Conservation (phyloP, 2,797 vertebrate genomes). For the Thamnophis elegans region DNA sequence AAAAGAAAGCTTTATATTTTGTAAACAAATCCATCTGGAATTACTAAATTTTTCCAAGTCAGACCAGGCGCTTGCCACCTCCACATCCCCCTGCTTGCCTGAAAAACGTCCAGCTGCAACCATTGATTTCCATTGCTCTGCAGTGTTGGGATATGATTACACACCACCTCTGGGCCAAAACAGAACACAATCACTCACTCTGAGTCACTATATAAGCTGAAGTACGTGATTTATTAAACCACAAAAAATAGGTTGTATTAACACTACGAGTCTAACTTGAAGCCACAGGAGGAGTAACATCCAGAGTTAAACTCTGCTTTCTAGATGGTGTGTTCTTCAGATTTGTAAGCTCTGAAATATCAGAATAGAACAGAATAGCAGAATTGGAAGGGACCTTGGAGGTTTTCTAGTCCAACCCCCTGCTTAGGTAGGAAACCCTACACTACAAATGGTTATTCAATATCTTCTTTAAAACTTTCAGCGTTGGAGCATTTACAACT, state of each 20-base stretch:
- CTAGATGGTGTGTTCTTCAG: slow-evolving; percentile 43
- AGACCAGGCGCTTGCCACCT: slow-evolving; percentile 54
- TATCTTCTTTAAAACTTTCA: too few relatives aligned
- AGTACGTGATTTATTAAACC: slow-evolving; percentile 71
- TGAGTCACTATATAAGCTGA: slow-evolving; percentile 73
- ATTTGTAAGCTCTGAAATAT: slow-evolving; percentile 48
- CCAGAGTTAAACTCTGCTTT: slow-evolving; percentile 54
- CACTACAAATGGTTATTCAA: too few relatives aligned
- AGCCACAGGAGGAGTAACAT: slow-evolving; percentile 57
- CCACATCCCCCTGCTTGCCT: slow-evolving; percentile 55
- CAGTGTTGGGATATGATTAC: slow-evolving; percentile 62
- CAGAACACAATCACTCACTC: slow-evolving; percentile 69
- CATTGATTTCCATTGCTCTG: slow-evolving; percentile 63
- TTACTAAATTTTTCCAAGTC: slow-evolving; percentile 52
- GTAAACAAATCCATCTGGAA: slow-evolving; percentile 73
- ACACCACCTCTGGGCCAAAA: slow-evolving; percentile 63
- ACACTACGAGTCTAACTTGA: slow-evolving; percentile 60
- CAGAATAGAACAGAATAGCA: too few relatives aligned
- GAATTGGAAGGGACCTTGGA: too few relatives aligned
- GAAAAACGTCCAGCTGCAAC: slow-evolving; percentile 60
- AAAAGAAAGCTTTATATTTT: slow-evolving; percentile 49
- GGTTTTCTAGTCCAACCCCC: too few relatives aligned
- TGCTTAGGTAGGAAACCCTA: too few relatives aligned
- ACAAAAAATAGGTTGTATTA: slow-evolving; percentile 66
- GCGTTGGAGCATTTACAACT: too few relatives aligned